Base-by-base conservation (phyloP, 2,888 invertebrate genomes). In the Dioctria rufipes region DNA sequence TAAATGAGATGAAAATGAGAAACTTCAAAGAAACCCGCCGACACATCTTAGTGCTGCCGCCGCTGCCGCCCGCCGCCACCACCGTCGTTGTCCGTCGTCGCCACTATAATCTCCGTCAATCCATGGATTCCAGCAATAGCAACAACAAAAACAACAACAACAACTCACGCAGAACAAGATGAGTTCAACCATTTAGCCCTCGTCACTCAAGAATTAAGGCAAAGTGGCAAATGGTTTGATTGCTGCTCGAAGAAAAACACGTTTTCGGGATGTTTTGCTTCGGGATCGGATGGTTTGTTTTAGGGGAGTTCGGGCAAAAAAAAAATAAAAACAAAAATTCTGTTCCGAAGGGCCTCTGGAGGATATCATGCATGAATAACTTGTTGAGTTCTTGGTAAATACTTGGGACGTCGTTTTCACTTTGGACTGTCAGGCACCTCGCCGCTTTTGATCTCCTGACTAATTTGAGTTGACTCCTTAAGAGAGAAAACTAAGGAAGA, bases 1-100 rank as follows among this genome's bases (percentile, higher is more conserved):
- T 78, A 80, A 82, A 82, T 80, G 81, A 80, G 81, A 82, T 80
- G 81, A 82, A 82, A 82, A 82, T 80, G 82, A 80, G 77, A 54
- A 80, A 81, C 80, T 69, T 82, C 82, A 82, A 82, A 82, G 82
- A n/a, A 13, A 42, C 39, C 73, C 82, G 80, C 63, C 66, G 43
- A 46, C 73, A 80, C 78, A 80, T 82, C 73, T 82, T 54, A 80
- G 69, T 80, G 61, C 67, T 61, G 66, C 81, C 73, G 73, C 71
- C 71, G 80, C 73, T 80, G 78, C 78, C 66, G 80, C 58, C 58
- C 25, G 25, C 25, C 2, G 25, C 25, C 25, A 25, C 25, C 25
- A 25, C 25, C 2, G 25, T 25, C 25, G 25, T 25, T 25, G 25
- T 25, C 25, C 25, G 80, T 78, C 82, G 78, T 80, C 66, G 80